These are phyloP conservation scores for Metallyticus violacea DNA, from an alignment of 2,888 invertebrate genomes.

Conservation along the genomic window DNA sequence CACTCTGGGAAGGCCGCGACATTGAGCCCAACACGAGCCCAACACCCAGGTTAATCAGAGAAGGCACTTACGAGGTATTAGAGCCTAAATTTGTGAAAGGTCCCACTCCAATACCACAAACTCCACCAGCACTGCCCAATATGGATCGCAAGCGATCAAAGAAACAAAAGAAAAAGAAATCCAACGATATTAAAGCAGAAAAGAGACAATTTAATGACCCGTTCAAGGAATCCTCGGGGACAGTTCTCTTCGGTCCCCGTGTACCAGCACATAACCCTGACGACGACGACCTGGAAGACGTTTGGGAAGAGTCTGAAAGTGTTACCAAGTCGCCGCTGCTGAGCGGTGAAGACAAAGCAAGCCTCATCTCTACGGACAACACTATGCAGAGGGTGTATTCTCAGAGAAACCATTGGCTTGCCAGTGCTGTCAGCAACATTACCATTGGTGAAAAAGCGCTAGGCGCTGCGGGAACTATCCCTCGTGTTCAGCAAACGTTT, in stretches of 20 bases:
- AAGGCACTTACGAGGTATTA: background rate
- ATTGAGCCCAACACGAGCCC: background rate
- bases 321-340: background rate
- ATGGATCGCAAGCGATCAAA: background rate
- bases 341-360: background rate
- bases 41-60: background rate
- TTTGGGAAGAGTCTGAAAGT: background rate
- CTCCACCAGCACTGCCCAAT: background rate
- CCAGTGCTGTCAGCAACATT: background rate
- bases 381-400: background rate
- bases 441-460: background rate
- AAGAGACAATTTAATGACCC: background rate
- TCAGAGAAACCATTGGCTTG: background rate
- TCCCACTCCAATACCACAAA: background rate
- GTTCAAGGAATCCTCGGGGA: background rate
- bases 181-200: background rate
- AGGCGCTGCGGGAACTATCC: background rate
- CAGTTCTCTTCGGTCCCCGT: background rate
- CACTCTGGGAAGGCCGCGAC: background rate
- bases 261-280: background rate
- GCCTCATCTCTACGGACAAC: background rate
- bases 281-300: background rate
- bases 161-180: background rate
- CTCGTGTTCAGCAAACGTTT: background rate
- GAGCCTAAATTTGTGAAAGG: constrained; percentile 7